phyloP scores from a whole-genome alignment of 2,797 vertebrate genomes.

The Kryptolebias ocellatus region DNA sequence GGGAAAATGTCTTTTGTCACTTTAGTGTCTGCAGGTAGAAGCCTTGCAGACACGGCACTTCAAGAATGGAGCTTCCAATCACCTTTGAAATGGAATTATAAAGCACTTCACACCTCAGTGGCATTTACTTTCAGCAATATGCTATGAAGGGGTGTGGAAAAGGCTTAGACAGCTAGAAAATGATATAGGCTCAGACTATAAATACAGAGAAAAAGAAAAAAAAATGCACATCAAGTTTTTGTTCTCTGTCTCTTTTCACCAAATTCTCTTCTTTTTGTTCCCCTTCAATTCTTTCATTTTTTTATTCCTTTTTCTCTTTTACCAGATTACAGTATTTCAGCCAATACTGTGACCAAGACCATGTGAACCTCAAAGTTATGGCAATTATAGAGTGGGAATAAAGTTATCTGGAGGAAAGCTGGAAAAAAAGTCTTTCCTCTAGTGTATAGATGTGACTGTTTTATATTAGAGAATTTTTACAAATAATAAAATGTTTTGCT shows the following conservation, averaged over 20 bases:
- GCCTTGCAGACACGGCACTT: slow-evolving; percentile 60
- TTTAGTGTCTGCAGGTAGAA: slow-evolving; percentile 65
- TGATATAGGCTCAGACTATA: slow-evolving; percentile 39
- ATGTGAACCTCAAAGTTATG: slow-evolving; percentile 19
- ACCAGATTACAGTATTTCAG: slow-evolving; percentile 24
- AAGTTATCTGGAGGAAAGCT: slow-evolving; percentile 11
- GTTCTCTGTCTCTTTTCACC: slow-evolving; percentile 12
- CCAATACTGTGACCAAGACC: slow-evolving; percentile 12
- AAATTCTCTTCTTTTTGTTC: not conserved
- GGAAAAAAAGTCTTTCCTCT: not conserved
- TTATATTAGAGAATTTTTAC: too few relatives aligned
- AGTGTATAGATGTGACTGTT: too few relatives aligned
- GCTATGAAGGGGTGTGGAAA: slow-evolving; percentile 25
- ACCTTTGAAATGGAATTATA: slow-evolving; percentile 75
- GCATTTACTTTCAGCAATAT: slow-evolving; percentile 59
- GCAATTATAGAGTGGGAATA: slow-evolving; percentile 1
- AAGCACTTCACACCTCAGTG: slow-evolving; percentile 73
- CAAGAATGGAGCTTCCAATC: slow-evolving; percentile 64
- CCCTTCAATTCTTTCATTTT: not conserved
- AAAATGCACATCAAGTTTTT: slow-evolving; percentile 29
- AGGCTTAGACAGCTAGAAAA: slow-evolving; percentile 55
- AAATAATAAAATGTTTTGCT: too few relatives aligned
- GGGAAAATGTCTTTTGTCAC: slow-evolving; percentile 70
- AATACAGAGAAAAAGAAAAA: slow-evolving; percentile 29
- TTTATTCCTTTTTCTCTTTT: slow-evolving; percentile 8